phyloP scores from a whole-genome alignment of 2,113 vertebrate species.

The Ivindomyrus marchei region DNA sequence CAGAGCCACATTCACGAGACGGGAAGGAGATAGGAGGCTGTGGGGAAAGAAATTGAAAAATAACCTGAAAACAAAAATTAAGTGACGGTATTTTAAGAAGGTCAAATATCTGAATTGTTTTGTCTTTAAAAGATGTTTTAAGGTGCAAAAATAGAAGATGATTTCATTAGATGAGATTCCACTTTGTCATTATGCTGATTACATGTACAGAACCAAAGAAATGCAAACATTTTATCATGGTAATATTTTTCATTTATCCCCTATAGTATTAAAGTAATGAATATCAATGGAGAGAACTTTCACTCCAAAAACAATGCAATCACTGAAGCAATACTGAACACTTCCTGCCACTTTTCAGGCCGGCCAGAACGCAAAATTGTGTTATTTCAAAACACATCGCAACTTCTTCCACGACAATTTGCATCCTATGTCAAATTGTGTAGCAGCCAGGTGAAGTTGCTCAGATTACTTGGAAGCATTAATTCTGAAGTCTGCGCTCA shows the following conservation, averaged over 20 bases:
- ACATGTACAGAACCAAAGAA: background rate
- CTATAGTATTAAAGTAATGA: background rate
- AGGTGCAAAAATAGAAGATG: background rate
- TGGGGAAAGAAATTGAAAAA: background rate
- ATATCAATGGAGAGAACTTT: background rate
- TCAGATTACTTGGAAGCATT: slow-evolving; percentile 58
- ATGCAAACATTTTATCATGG: background rate
- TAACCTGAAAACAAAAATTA: background rate
- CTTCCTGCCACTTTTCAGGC: background rate
- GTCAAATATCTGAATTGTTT: background rate
- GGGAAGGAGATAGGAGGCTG: background rate
- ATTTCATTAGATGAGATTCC: background rate
- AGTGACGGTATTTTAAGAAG: background rate
- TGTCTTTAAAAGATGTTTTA: background rate
- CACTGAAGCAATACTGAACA: background rate
- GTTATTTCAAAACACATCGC: slow-evolving; percentile 19
- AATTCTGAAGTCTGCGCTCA: slow-evolving; percentile 52
- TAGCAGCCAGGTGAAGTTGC: slow-evolving; percentile 59
- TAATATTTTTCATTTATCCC: background rate
- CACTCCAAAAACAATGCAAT: background rate
- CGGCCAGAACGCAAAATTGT: slow-evolving; percentile 3
- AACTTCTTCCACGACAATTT: slow-evolving; percentile 16
- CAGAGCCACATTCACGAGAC: background rate
- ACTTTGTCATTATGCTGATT: background rate
- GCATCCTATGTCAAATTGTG: slow-evolving; percentile 36